Evolutionary conservation across 1,140 invertebrate genomes (phyloP).

Genomic region (Dinoponera quadriceps): DNA sequence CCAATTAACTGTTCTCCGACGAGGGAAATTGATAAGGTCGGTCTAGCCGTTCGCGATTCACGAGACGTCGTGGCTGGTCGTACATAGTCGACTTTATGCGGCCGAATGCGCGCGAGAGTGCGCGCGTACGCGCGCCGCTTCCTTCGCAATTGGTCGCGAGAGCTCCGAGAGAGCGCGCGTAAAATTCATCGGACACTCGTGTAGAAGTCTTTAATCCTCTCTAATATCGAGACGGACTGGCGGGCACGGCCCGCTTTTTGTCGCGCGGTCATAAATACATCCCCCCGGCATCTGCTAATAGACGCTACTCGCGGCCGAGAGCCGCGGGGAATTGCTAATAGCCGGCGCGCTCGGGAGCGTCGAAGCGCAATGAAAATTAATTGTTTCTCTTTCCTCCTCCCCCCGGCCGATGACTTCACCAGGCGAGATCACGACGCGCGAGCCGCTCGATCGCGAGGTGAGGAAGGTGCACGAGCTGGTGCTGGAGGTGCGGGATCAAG

Average conservation of each 20-base stretch:
- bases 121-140: too few species aligned
- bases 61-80: neutral
- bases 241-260: conserved; percentile 24
- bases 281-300: conserved; percentile 5
- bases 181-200: conserved; percentile 11
- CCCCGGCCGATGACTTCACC: conserved; percentile 3
- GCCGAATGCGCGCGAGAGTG: neutral
- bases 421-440: conserved; percentile 94
- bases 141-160: neutral
- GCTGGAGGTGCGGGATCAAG: conserved; percentile 94
- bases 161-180: neutral
- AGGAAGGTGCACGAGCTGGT: conserved; percentile 92
- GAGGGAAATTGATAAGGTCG: conserved; percentile 69
- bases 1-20: conserved; percentile 68
- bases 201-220: neutral
- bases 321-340: conserved; percentile 43
- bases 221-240: neutral
- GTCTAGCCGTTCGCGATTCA: conserved; percentile 58
- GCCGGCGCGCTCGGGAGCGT: neutral
- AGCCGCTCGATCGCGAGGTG: conserved; percentile 93
- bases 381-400: conserved; percentile 4
- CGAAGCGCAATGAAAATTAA: neutral
- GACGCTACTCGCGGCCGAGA: conserved; percentile 3
- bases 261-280: conserved; percentile 42
- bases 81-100: conserved; percentile 39